These are phyloP conservation scores for Psittacula echo DNA, from an alignment of 2,797 vertebrate species.

Conservation along the genomic window DNA sequence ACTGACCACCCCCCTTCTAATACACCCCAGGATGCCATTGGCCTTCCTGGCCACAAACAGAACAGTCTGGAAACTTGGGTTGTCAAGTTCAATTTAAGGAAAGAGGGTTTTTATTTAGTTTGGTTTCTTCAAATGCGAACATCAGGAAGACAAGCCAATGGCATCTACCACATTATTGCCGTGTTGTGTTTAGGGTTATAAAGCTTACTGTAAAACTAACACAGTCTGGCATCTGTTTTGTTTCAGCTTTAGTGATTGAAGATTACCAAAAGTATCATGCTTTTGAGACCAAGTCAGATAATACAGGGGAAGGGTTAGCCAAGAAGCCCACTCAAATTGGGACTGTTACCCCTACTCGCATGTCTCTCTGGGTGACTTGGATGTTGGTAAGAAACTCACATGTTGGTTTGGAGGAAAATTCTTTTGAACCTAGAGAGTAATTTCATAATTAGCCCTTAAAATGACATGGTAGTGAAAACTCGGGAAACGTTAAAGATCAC, in stretches of 20 bases:
- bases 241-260: slow-evolving; percentile 30
- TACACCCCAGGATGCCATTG: too few species aligned
- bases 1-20: too few species aligned
- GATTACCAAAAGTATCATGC: background rate
- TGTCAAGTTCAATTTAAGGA: slow-evolving; percentile 54
- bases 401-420: slow-evolving; percentile 55
- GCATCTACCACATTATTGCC: slow-evolving; percentile 8
- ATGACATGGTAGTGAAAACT: slow-evolving; percentile 67
- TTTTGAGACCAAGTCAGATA: background rate
- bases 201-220: slow-evolving; percentile 36
- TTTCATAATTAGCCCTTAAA: slow-evolving; percentile 74
- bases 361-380: slow-evolving; percentile 23
- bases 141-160: background rate
- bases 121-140: slow-evolving; percentile 8
- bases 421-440: slow-evolving; percentile 45
- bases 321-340: background rate
- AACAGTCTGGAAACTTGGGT: background rate
- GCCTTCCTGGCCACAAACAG: too few species aligned
- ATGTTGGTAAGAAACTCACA: slow-evolving; percentile 28
- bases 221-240: slow-evolving; percentile 44
- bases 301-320: background rate
- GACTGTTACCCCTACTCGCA: background rate
- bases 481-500: slow-evolving; percentile 36
- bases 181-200: slow-evolving; percentile 41
- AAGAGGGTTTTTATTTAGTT: slow-evolving; percentile 38